A percentile compares a stretch with the other conserved stretches of the same genome.
phyloP scores from a whole-genome alignment of 2,797 vertebrate species.

The Vespertilio murinus region DNA sequence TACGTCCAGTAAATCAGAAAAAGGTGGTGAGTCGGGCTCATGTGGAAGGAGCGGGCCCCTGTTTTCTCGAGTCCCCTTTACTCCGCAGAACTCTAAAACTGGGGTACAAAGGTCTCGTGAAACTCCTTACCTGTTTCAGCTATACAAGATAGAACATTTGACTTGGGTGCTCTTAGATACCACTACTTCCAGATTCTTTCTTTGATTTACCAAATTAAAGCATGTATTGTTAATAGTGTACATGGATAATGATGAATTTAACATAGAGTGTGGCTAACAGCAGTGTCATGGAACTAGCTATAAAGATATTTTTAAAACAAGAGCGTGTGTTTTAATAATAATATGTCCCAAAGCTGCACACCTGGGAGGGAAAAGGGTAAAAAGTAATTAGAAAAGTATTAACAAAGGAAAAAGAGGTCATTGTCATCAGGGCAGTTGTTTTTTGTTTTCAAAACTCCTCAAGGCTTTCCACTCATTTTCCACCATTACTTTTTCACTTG shows the following conservation, averaged over 20 bases:
- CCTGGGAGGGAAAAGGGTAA: neutral
- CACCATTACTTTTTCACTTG: neutral
- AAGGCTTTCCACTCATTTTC: neutral
- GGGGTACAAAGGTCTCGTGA: neutral
- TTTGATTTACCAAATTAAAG: neutral
- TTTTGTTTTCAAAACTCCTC: slow-evolving; percentile 26
- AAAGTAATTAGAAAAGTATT: neutral
- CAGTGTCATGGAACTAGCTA: neutral
- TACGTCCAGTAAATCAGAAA: slow-evolving; percentile 74
- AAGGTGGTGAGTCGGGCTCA: slow-evolving; percentile 53
- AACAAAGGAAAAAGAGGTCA: neutral
- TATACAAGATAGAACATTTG: neutral
- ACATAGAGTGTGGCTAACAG: neutral
- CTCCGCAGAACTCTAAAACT: neutral
- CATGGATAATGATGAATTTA: neutral
- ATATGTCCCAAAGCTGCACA: neutral
- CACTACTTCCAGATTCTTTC: neutral
- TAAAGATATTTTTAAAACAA: neutral
- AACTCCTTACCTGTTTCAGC: neutral
- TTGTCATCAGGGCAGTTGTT: neutral
- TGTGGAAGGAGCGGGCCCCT: neutral
- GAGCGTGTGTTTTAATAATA: neutral
- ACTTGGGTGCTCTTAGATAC: neutral
- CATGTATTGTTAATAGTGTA: neutral
- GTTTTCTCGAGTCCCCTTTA: neutral